Conservation (phyloP, 2,113 vertebrate species). For the Gnathonemus echidnorhynchus region DNA sequence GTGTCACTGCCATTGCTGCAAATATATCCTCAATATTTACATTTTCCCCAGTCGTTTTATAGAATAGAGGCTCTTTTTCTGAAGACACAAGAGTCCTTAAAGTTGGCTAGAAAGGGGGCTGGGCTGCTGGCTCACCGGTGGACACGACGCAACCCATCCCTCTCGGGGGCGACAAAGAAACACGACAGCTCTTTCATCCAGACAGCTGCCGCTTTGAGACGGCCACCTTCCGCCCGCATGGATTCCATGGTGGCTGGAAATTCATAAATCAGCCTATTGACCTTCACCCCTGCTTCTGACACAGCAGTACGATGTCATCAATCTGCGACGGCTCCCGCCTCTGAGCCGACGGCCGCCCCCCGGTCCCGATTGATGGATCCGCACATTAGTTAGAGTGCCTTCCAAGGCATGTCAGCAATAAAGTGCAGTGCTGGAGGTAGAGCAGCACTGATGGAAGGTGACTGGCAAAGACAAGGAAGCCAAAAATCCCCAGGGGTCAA, state of each 20-base stretch:
- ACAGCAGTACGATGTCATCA: conserved; percentile 29
- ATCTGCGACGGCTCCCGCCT: conserved; percentile 34
- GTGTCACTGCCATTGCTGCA: background rate
- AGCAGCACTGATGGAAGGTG: conserved; percentile 27
- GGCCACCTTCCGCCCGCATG: background rate
- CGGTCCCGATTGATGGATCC: conserved; percentile 29
- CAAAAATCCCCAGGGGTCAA: conserved; percentile 14
- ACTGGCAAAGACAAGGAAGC: conserved; percentile 24
- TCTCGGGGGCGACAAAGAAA: background rate
- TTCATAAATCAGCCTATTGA: conserved; percentile 29
- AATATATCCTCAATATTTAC: background rate
- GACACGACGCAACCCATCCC: background rate
- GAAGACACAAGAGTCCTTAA: background rate
- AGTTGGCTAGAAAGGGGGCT: background rate
- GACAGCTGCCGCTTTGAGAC: background rate
- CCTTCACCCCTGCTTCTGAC: conserved; percentile 29
- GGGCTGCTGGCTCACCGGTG: too few species aligned
- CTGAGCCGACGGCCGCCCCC: conserved; percentile 28
- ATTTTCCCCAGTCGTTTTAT: background rate
- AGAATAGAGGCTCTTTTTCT: too few species aligned
- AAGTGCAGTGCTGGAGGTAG: conserved; percentile 20
- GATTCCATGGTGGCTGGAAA: background rate
- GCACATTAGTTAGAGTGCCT: conserved; percentile 44
- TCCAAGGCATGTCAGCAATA: conserved; percentile 35
- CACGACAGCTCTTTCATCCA: background rate